A percentile compares a stretch with the other conserved stretches of the same genome.
Conservation (phyloP, 2,797 vertebrate species). For the Ispidina picta region DNA sequence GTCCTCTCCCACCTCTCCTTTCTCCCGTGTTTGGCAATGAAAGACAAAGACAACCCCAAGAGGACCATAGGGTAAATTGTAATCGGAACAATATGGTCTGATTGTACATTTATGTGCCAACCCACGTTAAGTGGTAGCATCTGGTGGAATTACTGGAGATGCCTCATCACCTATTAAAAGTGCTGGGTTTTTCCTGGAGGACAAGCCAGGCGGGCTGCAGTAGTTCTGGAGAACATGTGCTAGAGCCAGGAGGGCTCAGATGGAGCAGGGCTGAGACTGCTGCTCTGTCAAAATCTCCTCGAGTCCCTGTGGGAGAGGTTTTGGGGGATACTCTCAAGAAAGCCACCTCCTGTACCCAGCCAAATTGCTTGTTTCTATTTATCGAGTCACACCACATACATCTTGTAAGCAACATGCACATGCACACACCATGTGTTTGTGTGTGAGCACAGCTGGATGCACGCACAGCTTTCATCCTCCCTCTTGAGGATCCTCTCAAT, state of each 20-base stretch:
- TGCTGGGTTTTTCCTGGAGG: slow-evolving; percentile 57
- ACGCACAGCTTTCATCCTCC: neutral
- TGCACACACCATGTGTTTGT: neutral
- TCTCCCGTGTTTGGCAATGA: neutral
- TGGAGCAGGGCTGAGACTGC: neutral
- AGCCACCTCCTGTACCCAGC: neutral
- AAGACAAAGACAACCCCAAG: slow-evolving; percentile 45
- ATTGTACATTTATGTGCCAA: slow-evolving; percentile 70
- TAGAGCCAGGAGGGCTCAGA: neutral
- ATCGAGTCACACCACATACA: neutral
- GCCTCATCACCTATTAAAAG: slow-evolving; percentile 67
- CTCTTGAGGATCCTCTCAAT: neutral
- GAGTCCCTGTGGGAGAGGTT: neutral
- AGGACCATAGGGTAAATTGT: slow-evolving; percentile 61
- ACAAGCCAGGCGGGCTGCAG: slow-evolving; percentile 39
- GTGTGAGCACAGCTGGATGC: neutral
- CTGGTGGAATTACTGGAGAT: slow-evolving; percentile 75
- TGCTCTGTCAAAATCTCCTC: neutral
- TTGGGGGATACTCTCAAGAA: neutral
- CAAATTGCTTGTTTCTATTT: neutral
- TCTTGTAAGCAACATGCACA: neutral
- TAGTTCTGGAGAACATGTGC: slow-evolving; percentile 29
- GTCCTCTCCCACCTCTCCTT: slow-evolving; percentile 26
- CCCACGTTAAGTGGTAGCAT: slow-evolving; percentile 71
- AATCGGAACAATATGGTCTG: slow-evolving; percentile 77